Conservation (phyloP, 2,797 vertebrate species). For the Taeniopygia guttata region DNA sequence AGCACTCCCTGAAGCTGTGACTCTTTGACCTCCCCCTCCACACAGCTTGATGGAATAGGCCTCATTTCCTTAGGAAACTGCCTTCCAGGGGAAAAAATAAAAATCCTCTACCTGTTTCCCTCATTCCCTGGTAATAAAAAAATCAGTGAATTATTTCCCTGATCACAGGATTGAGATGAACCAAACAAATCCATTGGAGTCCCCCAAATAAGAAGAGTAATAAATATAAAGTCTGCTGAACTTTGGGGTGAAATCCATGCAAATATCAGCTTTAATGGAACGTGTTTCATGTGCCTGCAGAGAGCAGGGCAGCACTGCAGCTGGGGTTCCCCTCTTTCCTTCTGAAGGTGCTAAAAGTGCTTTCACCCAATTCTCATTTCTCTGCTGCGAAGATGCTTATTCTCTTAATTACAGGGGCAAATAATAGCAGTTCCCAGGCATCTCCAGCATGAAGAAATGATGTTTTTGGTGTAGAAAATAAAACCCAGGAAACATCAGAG, state of each 20-base stretch:
- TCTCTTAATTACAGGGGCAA: neutral
- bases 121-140: neutral
- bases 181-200: neutral
- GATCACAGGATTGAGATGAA: neutral
- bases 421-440: neutral
- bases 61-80: constrained; percentile 45
- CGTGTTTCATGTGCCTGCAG: neutral
- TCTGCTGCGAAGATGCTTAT: neutral
- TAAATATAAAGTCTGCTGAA: neutral
- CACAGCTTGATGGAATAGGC: neutral
- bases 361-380: neutral
- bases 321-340: neutral
- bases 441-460: neutral
- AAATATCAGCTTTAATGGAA: neutral
- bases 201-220: neutral
- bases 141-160: neutral
- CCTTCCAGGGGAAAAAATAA: neutral
- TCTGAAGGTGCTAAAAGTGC: neutral
- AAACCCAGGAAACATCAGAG: neutral
- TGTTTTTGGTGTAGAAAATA: neutral
- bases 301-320: neutral
- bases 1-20: neutral
- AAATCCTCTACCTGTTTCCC: neutral
- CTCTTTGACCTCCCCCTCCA: neutral
- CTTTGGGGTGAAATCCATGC: neutral